Percentiles rank a stretch among this genome's conserved stretches.
phyloP scores from a whole-genome alignment of 2,888 invertebrate species.

The Hyppa rectilinea region DNA sequence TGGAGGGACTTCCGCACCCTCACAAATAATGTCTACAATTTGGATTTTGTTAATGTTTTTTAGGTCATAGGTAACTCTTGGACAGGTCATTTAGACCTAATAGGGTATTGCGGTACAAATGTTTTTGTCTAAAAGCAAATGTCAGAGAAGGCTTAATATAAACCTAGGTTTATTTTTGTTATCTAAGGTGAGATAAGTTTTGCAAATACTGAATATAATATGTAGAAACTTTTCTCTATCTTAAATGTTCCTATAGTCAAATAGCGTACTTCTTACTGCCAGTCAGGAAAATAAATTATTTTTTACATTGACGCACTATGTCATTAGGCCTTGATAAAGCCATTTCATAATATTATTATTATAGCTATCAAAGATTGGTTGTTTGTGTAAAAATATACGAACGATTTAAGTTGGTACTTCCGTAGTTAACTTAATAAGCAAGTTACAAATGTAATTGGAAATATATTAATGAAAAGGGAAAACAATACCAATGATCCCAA shows the following conservation, averaged over 20 bases:
- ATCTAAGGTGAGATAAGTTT: background rate
- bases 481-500: background rate
- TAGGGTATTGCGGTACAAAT: background rate
- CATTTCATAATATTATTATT: too few relatives aligned
- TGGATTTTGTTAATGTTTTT: constrained; percentile 31
- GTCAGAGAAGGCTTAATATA: background rate
- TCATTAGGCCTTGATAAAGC: too few relatives aligned
- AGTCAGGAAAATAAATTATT: too few relatives aligned
- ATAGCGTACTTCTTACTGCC: too few relatives aligned
- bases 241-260: too few relatives aligned
- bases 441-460: too few relatives aligned
- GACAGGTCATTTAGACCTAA: constrained; percentile 27
- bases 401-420: too few relatives aligned
- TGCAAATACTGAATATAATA: accelerated
- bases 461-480: accelerated
- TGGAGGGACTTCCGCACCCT: constrained; percentile 55
- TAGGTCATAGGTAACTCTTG: constrained; percentile 36
- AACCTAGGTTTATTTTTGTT: background rate
- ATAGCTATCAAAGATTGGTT: too few relatives aligned
- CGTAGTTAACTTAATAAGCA: too few relatives aligned
- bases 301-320: too few relatives aligned
- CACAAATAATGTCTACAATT: constrained; percentile 46
- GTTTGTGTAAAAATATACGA: too few relatives aligned
- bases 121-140: background rate
- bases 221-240: background rate